phyloP scores from a whole-genome alignment of 1,140 invertebrate species.

The Antheraea pernyi region DNA sequence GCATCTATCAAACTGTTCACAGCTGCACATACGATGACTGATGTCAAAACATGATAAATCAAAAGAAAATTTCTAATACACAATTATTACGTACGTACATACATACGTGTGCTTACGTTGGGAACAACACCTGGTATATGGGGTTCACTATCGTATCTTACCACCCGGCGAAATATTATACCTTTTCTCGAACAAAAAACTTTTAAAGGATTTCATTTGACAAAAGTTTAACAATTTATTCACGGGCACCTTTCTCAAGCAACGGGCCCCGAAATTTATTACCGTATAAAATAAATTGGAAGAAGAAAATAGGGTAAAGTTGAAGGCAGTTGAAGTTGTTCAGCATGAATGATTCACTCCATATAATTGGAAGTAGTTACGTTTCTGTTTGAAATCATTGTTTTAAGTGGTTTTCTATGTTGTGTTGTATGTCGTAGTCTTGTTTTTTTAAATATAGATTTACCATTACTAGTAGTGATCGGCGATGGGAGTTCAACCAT shows the following conservation, averaged over 20 bases:
- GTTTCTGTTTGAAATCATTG: neutral
- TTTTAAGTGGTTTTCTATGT: neutral
- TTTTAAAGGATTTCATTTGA: neutral
- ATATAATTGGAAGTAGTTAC: neutral
- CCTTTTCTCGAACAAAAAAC: neutral
- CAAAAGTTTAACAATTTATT: slow-evolving; percentile 13
- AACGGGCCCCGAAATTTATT: slow-evolving; percentile 9
- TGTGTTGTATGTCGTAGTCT: too few relatives aligned
- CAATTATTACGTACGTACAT: too few relatives aligned
- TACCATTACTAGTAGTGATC: too few relatives aligned
- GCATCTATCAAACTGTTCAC: too few relatives aligned
- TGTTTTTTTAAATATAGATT: too few relatives aligned
- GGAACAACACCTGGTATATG: too few relatives aligned
- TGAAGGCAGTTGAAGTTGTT: slow-evolving; percentile 7
- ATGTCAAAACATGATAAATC: too few relatives aligned
- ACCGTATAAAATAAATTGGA: slow-evolving; percentile 14
- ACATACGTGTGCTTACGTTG: too few relatives aligned
- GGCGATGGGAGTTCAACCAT: too few relatives aligned
- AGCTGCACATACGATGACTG: too few relatives aligned
- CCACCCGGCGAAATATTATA: neutral
- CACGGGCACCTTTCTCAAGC: neutral
- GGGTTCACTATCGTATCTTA: too few relatives aligned
- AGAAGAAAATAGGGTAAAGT: slow-evolving; percentile 18
- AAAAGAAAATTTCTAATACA: too few relatives aligned
- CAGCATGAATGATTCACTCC: slow-evolving; percentile 26